Evolutionary conservation across 2,888 invertebrate genomes (phyloP), one percentile per base, ranked within the genome.

Genomic region (Junonia oenone): DNA sequence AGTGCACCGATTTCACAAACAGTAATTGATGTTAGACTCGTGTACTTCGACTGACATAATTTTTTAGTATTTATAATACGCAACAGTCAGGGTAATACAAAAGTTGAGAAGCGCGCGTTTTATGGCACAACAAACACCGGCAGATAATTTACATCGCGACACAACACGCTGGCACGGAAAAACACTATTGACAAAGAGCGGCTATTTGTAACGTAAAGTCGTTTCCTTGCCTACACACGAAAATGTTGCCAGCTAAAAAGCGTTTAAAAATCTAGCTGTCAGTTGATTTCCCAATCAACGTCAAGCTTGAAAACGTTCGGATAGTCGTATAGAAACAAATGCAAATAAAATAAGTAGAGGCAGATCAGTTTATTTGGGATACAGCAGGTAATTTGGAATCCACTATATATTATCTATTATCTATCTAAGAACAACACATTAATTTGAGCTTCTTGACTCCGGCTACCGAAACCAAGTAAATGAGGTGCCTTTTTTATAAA

Each of bases 41-140:
- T 48, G 38, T 22, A 54, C 31, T 40, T 33, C n/a, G 48, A 26
- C 27, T 17, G 37, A 43, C 22, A 43, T 22, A 15, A 17, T 40
- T 54, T 26, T 43, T 40, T 48, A 54, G 40, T 43, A 43, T 54
- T 43, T 17, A 15, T 43, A 17, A 4, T 43, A 17, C 6, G 13
- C 22, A 49, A 40, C 27, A 38, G 53, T 47, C 14, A 11, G 4
- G 43, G 48, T 48, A 6, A 46, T 54, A 15, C 40, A 54, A 46
- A 54, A 54, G 47, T 54, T 54, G 31, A 54, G 47, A 22, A 48
- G 54, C 54, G 54, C 54, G 54, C 54, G 54, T 54, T 48, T 47
- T 43, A 40, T 26, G 33, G 40, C 26, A 48, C 22, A 48, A 48
- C 48, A 54, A 54, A 54, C 33, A 33, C 31, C 54, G 47, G 54